These are phyloP conservation scores for Lamprotornis superbus DNA, from an alignment of 2,113 vertebrate species.

Conservation along the genomic window DNA sequence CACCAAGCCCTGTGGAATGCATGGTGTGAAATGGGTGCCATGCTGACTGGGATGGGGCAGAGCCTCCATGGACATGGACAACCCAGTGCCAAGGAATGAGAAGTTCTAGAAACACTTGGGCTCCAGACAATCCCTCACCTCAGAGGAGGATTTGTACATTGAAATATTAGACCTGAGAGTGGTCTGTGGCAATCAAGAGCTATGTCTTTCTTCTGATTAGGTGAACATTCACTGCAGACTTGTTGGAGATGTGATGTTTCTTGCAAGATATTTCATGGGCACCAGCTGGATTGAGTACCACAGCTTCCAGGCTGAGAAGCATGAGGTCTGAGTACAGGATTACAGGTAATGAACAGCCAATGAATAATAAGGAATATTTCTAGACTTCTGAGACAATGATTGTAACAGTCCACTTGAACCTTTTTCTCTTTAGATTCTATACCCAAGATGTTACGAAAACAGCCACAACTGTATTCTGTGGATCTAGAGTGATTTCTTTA, in stretches of 20 bases:
- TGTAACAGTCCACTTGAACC: not conserved
- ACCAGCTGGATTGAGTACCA: not conserved
- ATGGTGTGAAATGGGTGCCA: not conserved
- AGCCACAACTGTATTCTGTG: not conserved
- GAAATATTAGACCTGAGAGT: not conserved
- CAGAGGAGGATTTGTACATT: not conserved
- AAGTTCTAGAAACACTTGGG: not conserved
- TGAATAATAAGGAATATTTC: not conserved
- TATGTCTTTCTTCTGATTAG: not conserved
- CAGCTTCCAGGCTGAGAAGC: not conserved
- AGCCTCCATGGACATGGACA: not conserved
- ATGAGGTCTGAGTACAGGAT: not conserved
- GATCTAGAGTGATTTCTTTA: not conserved
- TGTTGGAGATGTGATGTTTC: not conserved
- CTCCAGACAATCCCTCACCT: not conserved
- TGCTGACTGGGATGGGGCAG: fast-evolving
- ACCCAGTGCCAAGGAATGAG: fast-evolving
- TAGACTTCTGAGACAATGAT: not conserved
- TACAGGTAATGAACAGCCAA: not conserved
- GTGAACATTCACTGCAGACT: not conserved
- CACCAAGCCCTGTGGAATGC: not conserved
- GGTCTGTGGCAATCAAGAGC: not conserved
- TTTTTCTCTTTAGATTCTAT: not conserved
- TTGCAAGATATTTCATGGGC: not conserved
- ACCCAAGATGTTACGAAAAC: not conserved